These are phyloP conservation scores for Morone chrysops DNA, from an alignment of 2,113 vertebrate genomes.

Conservation along the genomic window DNA sequence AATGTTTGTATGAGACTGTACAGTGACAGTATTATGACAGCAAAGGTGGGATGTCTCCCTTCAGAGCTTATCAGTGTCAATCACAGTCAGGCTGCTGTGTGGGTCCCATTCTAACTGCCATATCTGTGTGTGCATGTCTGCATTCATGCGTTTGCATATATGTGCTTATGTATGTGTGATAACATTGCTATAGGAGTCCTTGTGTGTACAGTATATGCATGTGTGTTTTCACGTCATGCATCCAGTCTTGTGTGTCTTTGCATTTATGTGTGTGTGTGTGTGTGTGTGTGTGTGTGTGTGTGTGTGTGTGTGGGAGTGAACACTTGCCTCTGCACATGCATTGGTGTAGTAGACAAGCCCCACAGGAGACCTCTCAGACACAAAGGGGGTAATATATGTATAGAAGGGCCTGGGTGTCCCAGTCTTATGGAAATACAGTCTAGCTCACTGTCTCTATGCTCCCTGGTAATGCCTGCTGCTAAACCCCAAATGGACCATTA, in stretches of 20 bases:
- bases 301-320: background rate
- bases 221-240: conserved; percentile 19
- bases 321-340: conserved; percentile 19
- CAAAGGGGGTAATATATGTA: conserved; percentile 83
- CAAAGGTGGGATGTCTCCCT: conserved; percentile 40
- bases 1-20: conserved; percentile 32
- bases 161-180: conserved; percentile 1
- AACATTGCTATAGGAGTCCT: conserved; percentile 1
- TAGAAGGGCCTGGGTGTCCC: conserved; percentile 78
- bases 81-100: conserved; percentile 47
- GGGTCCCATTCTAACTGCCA: conserved; percentile 36
- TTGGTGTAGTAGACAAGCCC: conserved; percentile 51
- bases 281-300: conserved; percentile 9
- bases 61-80: conserved; percentile 54
- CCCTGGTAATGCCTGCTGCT: conserved; percentile 74
- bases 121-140: conserved; percentile 4
- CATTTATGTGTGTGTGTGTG: background rate
- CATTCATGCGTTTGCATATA: background rate
- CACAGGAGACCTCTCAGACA: conserved; percentile 78
- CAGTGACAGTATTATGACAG: conserved; percentile 17
- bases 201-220: conserved; percentile 3
- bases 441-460: conserved; percentile 66
- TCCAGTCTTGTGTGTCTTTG: conserved; percentile 3
- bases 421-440: conserved; percentile 82
- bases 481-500: conserved; percentile 82